Base-by-base conservation (phyloP, 1,140 invertebrate genomes). In the Proctacanthus coquilletti region DNA sequence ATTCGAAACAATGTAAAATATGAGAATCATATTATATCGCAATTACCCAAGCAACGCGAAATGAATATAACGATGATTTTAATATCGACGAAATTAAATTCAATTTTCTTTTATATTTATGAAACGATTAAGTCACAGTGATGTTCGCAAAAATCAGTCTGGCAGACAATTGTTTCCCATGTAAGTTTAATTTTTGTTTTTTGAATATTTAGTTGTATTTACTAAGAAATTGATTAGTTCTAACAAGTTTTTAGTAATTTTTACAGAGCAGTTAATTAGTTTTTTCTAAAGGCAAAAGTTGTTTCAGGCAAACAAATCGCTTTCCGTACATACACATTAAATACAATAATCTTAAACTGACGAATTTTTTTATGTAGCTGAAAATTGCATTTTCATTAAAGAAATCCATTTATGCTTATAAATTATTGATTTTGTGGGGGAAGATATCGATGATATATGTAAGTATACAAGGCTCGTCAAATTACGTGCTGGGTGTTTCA, bases 151-250 rank as follows among this genome's bases (percentile, higher is more conserved):
- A 56, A 49, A 49, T 52, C 45, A 47, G 46, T 43, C 44, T 42
- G 44, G 52, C 52, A 41, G 55, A 58, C 48, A 58, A 58, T 57
- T 58, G 55, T 47, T 58, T 58, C 55, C 55, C 55, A 58, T 52
- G 55, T 58, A 58, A 58, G 55, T 58, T 52, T 41, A 30, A 36
- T 17, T 36, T 36, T 19, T 25, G 21, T 18, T 40, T 21, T 32
- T 39, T 32, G 21, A 33, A 27, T 21, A 13, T 31, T 20, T 17
- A 13, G 18, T 29, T 49, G 41, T 39, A 29, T 33, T 39, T 36
- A 42, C 14, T 34, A 21, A 23, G 30, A 6, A 38, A 38, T 18
- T 38, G 25, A 25, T n/a, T n/a, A n/a, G n/a, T n/a, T n/a, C n/a
- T n/a, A n/a, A n/a, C n/a, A n/a, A n/a, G n/a, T n/a, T n/a, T n/a